A percentile compares a stretch with the other conserved stretches of the same genome.
Conservation (phyloP, 1,140 invertebrate genomes). For the Rhynchophorus ferrugineus region DNA sequence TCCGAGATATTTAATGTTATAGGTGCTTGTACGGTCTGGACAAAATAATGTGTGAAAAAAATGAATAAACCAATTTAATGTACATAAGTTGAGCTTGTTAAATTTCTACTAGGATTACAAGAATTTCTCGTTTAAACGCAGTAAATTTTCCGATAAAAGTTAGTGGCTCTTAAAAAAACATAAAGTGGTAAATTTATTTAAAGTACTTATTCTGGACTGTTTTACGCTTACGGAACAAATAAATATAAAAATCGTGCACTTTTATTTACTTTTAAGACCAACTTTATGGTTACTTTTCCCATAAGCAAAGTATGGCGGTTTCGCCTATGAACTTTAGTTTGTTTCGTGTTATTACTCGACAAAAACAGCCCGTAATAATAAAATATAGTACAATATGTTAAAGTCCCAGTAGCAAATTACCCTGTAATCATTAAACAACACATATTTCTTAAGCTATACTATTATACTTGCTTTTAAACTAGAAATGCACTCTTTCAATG, state of each 20-base stretch:
- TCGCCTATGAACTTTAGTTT: conserved; percentile 1
- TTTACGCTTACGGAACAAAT: conserved; percentile 16
- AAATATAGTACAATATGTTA: no score
- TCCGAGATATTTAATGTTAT: no score
- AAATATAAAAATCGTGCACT: conserved; percentile 16
- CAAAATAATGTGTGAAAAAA: background rate
- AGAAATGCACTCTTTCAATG: no score
- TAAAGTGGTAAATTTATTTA: conserved; percentile 19
- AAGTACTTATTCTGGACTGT: conserved; percentile 13
- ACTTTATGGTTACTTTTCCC: conserved; percentile 9
- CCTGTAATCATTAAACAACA: no score
- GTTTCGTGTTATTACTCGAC: background rate
- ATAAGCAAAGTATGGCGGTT: conserved; percentile 14
- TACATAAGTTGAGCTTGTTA: conserved; percentile 1
- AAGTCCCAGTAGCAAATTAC: no score
- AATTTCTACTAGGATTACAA: conserved; percentile 8
- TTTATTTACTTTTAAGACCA: conserved; percentile 18
- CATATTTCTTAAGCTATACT: no score
- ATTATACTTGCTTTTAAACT: no score
- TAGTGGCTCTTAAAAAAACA: conserved; percentile 16
- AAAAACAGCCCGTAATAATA: background rate
- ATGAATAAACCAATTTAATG: conserved; percentile 2
- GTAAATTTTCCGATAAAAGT: conserved; percentile 16
- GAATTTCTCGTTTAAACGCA: conserved; percentile 9
- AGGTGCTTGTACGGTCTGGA: no score